A percentile compares a stretch with the other conserved stretches of the same genome.
Evolutionary conservation across 1,140 invertebrate genomes (phyloP).

Genomic region (Dolichoris vasculosae): DNA sequence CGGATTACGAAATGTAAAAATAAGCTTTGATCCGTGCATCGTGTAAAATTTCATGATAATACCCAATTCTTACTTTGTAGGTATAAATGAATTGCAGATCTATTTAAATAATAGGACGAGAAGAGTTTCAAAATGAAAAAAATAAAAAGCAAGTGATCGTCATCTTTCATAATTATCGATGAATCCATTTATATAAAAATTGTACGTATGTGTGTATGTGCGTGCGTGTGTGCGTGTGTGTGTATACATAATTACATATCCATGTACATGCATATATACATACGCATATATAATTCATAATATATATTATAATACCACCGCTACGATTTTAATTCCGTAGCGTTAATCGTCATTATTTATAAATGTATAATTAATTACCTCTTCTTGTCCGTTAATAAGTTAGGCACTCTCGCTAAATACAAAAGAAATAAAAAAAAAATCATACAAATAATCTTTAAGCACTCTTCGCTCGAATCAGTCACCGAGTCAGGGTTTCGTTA

Average conservation of each 20-base stretch:
- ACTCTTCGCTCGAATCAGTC: slow-evolving; percentile 48
- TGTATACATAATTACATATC: background rate
- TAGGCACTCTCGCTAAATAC: slow-evolving; percentile 34
- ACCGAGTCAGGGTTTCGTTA: slow-evolving; percentile 46
- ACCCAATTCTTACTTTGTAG: slow-evolving; percentile 42
- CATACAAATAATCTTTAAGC: slow-evolving; percentile 44
- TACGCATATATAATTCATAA: background rate
- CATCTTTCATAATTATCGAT: slow-evolving; percentile 49
- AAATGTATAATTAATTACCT: slow-evolving; percentile 42
- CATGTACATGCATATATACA: background rate
- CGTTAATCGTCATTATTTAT: slow-evolving; percentile 25
- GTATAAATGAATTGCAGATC: slow-evolving; percentile 40
- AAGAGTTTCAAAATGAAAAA: slow-evolving; percentile 46
- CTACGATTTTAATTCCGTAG: slow-evolving; percentile 21
- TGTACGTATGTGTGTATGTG: background rate
- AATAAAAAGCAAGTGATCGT: slow-evolving; percentile 43
- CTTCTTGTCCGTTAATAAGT: slow-evolving; percentile 48
- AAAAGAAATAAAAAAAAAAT: slow-evolving; percentile 38
- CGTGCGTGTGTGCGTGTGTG: background rate
- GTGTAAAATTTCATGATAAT: slow-evolving; percentile 48
- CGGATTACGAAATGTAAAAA: slow-evolving; percentile 13
- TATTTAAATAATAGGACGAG: slow-evolving; percentile 51
- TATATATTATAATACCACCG: background rate
- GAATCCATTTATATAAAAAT: slow-evolving; percentile 52
- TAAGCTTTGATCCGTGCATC: slow-evolving; percentile 3